Conservation (phyloP, 2,797 vertebrate species). For the Novumbra hubbsi region DNA sequence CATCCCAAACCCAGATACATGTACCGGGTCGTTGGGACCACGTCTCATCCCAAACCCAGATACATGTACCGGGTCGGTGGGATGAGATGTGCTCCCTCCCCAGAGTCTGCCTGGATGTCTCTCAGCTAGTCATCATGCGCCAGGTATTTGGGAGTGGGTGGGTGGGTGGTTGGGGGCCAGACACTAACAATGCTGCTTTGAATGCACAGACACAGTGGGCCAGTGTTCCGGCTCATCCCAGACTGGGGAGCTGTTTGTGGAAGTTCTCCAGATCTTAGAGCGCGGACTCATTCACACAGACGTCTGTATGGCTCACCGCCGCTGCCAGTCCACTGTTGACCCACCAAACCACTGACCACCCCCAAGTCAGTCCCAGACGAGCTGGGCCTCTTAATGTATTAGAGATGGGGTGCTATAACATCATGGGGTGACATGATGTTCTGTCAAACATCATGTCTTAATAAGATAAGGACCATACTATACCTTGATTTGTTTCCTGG, state of each 20-base stretch:
- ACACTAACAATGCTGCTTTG: constrained; percentile 76
- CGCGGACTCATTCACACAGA: constrained; percentile 74
- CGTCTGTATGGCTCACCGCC: constrained; percentile 61
- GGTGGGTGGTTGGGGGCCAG: constrained; percentile 41
- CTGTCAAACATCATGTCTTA: neutral
- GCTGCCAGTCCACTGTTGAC: constrained; percentile 43
- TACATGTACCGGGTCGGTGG: too few species aligned
- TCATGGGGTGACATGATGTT: too few species aligned
- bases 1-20: too few species aligned
- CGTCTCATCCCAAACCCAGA: too few species aligned
- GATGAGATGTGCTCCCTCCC: too few species aligned
- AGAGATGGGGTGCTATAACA: too few species aligned
- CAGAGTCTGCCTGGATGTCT: constrained; percentile 44
- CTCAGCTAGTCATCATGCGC: constrained; percentile 62
- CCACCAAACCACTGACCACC: neutral
- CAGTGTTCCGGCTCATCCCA: constrained; percentile 73
- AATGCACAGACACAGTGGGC: constrained; percentile 55
- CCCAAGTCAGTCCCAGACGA: too few species aligned
- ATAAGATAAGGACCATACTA: constrained; percentile 31
- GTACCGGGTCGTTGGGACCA: too few species aligned
- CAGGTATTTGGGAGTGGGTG: constrained; percentile 22
- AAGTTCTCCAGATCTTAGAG: constrained; percentile 68
- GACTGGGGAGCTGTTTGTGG: constrained; percentile 70
- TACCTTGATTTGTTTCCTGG: constrained; percentile 78
- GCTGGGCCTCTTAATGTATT: too few species aligned